Base-by-base conservation (phyloP, 2,888 invertebrate genomes). In the Scaptomyza reducta region DNA sequence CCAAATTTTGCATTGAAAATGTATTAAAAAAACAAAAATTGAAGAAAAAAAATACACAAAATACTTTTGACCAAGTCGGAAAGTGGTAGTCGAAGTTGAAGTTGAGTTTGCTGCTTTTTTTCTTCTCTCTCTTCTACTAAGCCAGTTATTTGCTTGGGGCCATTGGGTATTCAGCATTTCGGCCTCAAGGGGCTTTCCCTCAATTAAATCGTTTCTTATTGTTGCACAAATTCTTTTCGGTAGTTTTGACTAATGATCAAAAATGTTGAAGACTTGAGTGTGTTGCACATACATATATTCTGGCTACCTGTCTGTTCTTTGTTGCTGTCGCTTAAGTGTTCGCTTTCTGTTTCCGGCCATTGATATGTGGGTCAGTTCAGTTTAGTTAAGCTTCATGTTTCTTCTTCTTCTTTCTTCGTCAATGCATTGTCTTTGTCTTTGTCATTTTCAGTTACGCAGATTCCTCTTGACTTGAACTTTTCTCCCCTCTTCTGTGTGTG, bases 171-270 rank as follows among this genome's bases (percentile, higher is more conserved):
- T 51, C n/a, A 35, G 35, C 6, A 35, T 40, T 40, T 16, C n/a
- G 40, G 40, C 10, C 40, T 40, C 10, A 5, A 4, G 62, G 55
- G 69, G 76, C 78, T 81, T 84, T 82, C 72, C 77, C 79, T 68
- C 74, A 79, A 81, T 79, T 84, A 84, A 81, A 72, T 67, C 31
- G 65, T 51, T 64, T 69, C 72, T 56, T 63, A 63, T 31, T 25
- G 71, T 70, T 77, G 74, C 67, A 72, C 83, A 66, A 63, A 73
- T 71, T 71, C 68, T 74, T 72, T 81, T 38, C 7, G 31, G 31
- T 33, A 18, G 18, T 33, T 33, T 38, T 78, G 80, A 80, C 84
- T 81, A 81, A 81, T 81, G 84, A 81, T 71, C 84, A 67, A 57
- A 70, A 47, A 73, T 73, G 66, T 77, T 73, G 80, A 75, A 70